Evolutionary conservation across 37 sponge, comb jelly and placozoan species (phyloP).

Genomic region (Cladorhizidae sp.): DNA sequence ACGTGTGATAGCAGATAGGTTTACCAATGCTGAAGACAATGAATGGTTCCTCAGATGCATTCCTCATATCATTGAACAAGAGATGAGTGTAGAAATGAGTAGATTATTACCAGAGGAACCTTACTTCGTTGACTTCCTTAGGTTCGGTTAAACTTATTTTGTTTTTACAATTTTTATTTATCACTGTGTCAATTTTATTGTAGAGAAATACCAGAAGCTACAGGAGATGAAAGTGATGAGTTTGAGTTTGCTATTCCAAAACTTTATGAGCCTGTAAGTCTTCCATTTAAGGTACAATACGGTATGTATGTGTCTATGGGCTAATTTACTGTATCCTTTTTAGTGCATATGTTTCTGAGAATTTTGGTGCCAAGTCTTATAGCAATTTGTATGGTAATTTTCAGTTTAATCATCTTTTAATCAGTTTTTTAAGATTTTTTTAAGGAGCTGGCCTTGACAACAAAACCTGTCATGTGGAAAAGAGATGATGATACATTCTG

Average conservation of each 20-base stretch:
- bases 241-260: conserved; percentile 95
- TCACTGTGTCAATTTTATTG: not conserved
- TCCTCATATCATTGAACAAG: conserved; percentile 60
- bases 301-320: too few relatives aligned
- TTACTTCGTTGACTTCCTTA: conserved; percentile 97
- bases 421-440: too few relatives aligned
- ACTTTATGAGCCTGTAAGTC: conserved; percentile 91
- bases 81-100: conserved; percentile 56
- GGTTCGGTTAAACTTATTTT: conserved; percentile 41
- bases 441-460: too few relatives aligned
- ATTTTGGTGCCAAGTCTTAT: too few relatives aligned
- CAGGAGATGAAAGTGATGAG: conserved; percentile 96
- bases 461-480: too few relatives aligned
- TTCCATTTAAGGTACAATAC: too few relatives aligned
- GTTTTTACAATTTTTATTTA: not conserved
- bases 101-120: conserved; percentile 83
- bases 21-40: conserved; percentile 93
- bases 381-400: too few relatives aligned
- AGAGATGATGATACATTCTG: too few relatives aligned
- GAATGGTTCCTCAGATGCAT: conserved; percentile 85
- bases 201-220: conserved; percentile 94
- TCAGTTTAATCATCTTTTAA: too few relatives aligned
- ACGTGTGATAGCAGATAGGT: conserved; percentile 96
- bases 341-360: not conserved
- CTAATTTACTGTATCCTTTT: too few relatives aligned